A percentile compares a stretch with the other conserved stretches of the same genome.
Conservation (phyloP, 2,797 vertebrate genomes). For the Linurgus olivaceus region DNA sequence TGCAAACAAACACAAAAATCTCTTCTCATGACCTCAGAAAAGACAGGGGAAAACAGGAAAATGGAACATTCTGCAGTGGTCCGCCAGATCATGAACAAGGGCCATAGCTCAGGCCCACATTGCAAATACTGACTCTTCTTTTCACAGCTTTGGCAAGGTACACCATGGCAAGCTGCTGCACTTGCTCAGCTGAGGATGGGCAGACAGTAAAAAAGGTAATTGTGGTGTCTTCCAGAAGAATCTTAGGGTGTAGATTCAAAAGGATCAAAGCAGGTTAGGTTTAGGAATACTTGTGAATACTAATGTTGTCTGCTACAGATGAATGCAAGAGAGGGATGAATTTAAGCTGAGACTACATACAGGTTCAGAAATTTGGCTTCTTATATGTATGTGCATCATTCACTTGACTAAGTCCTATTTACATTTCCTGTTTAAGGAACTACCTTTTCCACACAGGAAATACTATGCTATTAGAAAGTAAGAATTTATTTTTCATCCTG, state of each 20-base stretch:
- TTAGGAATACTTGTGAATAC: not conserved
- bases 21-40: not conserved
- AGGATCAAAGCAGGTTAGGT: not conserved
- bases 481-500: not conserved
- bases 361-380: not conserved
- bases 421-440: not conserved
- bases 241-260: not conserved
- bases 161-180: not conserved
- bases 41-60: not conserved
- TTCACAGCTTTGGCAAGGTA: not conserved
- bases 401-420: not conserved
- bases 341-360: not conserved
- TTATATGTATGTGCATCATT: fast-evolving
- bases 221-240: not conserved
- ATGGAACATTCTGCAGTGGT: not conserved
- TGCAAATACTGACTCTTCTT: not conserved
- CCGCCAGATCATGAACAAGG: not conserved
- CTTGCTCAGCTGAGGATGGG: not conserved
- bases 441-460: not conserved
- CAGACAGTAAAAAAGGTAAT: not conserved
- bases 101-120: not conserved
- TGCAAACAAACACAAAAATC: not conserved
- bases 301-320: not conserved
- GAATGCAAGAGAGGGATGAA: not conserved
- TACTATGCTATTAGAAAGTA: not conserved